Conservation (phyloP, 2,113 vertebrate genomes). For the Tylochromis polylepis region DNA sequence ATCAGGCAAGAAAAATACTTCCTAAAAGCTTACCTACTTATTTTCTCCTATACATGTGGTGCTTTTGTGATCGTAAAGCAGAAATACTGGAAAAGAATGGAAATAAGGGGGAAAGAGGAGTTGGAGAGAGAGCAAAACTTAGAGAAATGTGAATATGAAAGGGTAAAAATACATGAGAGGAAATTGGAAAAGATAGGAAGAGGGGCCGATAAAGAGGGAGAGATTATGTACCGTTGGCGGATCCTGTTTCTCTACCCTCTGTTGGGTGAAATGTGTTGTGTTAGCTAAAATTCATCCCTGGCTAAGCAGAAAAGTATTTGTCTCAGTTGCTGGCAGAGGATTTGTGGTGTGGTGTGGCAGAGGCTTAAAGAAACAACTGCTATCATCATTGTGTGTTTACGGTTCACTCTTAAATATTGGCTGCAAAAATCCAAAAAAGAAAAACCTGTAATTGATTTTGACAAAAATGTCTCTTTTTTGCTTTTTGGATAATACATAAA, state of each 20-base stretch:
- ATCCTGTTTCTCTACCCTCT: constrained; percentile 3
- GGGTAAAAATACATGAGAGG: neutral
- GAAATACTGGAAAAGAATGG: neutral
- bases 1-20: neutral
- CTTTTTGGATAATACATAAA: neutral
- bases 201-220: neutral
- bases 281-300: constrained; percentile 3
- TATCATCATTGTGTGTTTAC: neutral
- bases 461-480: neutral
- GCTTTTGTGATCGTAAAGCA: neutral
- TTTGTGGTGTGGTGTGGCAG: constrained; percentile 1
- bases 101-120: neutral
- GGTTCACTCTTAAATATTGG: neutral
- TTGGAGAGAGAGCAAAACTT: neutral
- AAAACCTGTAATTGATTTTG: neutral
- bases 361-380: neutral
- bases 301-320: constrained; percentile 32
- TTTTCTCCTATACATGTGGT: neutral
- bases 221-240: constrained; percentile 12
- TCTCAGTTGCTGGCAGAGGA: constrained; percentile 10
- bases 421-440: neutral
- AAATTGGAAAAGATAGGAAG: neutral
- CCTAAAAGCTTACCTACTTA: neutral
- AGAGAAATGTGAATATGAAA: neutral
- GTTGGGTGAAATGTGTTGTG: constrained; percentile 25